Conservation (phyloP, 2,797 vertebrate species). For the Neoniphon sammara region DNA sequence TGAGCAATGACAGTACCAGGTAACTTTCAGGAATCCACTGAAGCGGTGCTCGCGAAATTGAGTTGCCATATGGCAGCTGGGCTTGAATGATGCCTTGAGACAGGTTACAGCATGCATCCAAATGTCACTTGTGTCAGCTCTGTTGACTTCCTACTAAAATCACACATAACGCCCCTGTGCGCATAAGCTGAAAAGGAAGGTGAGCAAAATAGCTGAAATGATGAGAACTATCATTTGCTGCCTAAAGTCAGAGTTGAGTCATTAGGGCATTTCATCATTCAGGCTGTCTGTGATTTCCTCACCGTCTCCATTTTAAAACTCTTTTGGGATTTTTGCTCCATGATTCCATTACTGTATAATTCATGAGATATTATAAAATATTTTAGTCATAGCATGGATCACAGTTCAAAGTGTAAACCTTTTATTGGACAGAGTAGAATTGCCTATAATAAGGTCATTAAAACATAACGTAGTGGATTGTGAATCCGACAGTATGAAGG, state of each 20-base stretch:
- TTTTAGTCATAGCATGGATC: conserved; percentile 78
- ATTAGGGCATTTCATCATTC: conserved; percentile 51
- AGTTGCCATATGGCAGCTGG: conserved; percentile 81
- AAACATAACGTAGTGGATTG: conserved; percentile 72
- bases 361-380: conserved; percentile 76
- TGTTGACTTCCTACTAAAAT: conserved; percentile 61
- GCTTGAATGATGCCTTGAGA: conserved; percentile 76
- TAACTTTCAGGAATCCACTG: conserved; percentile 80
- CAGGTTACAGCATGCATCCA: conserved; percentile 72
- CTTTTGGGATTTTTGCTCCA: conserved; percentile 42
- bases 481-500: conserved; percentile 69
- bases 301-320: conserved; percentile 48
- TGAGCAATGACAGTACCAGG: conserved; percentile 83
- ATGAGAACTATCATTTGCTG: conserved; percentile 41
- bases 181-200: conserved; percentile 34
- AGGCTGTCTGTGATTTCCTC: conserved; percentile 49
- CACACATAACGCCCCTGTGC: conserved; percentile 48
- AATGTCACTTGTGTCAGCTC: conserved; percentile 74
- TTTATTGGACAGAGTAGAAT: conserved; percentile 78
- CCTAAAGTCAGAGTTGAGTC: conserved; percentile 40
- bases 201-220: conserved; percentile 38
- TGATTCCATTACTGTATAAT: conserved; percentile 76
- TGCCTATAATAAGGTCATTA: conserved; percentile 81
- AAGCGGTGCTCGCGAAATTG: conserved; percentile 74
- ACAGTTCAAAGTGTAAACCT: conserved; percentile 78